Conservation (phyloP, 2,888 invertebrate genomes). For the Caenorhabditis sp. region DNA sequence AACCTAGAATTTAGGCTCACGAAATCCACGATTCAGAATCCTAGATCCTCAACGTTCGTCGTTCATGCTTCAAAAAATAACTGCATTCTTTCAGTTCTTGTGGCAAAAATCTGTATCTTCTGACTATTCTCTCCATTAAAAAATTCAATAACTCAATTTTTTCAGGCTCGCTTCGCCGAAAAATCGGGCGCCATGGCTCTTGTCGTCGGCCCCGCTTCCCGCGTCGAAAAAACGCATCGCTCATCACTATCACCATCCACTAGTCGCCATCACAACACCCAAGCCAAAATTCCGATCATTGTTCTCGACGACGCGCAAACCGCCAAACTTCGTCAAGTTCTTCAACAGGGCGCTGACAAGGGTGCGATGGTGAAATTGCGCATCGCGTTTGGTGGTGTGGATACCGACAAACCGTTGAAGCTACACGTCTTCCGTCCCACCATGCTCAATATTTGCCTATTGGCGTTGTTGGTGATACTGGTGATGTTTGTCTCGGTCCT, state of each 20-base stretch:
- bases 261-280: not conserved
- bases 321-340: conserved; percentile 34
- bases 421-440: conserved; percentile 58
- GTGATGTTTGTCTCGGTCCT: conserved; percentile 55
- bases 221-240: conserved; percentile 39
- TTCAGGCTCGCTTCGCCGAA: conserved; percentile 53
- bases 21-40: too few relatives aligned
- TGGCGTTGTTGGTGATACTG: conserved; percentile 46
- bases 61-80: too few relatives aligned
- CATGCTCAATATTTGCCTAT: conserved; percentile 49
- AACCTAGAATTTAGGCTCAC: too few relatives aligned
- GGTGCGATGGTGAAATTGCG: conserved; percentile 40
- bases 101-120: too few relatives aligned
- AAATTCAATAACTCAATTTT: conserved; percentile 9
- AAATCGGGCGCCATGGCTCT: conserved; percentile 60
- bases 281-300: conserved; percentile 55
- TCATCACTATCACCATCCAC: conserved; percentile 16
- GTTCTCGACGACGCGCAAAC: conserved; percentile 56
- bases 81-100: too few relatives aligned
- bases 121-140: too few relatives aligned
- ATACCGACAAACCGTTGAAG: conserved; percentile 17
- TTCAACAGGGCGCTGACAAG: conserved; percentile 25
- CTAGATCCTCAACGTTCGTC: too few relatives aligned
- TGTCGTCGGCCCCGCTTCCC: conserved; percentile 50
- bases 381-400: conserved; percentile 19